These are phyloP conservation scores for Channa striata DNA, from an alignment of 2,797 vertebrate genomes.

Conservation along the genomic window DNA sequence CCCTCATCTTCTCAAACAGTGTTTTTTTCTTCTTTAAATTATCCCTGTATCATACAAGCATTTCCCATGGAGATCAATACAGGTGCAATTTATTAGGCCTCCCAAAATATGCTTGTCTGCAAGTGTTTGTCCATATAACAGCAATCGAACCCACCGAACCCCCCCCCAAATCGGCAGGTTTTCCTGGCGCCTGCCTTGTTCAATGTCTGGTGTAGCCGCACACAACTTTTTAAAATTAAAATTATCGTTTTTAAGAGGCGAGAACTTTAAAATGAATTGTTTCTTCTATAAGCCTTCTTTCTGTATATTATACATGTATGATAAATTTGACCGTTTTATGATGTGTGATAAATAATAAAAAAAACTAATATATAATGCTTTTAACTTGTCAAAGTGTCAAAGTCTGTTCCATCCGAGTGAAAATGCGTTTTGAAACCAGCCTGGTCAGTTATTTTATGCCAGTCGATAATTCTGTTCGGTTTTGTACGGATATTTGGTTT, in stretches of 20 bases:
- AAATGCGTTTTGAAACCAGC: no score
- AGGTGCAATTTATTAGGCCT: constrained; percentile 91
- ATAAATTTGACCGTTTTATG: no score
- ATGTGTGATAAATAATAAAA: no score
- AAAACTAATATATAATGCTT: no score
- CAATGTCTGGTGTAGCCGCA: constrained; percentile 78
- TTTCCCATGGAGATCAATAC: constrained; percentile 97
- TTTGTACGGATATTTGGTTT: no score
- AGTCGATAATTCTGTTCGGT: no score
- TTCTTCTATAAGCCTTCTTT: no score
- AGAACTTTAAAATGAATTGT: constrained; percentile 8
- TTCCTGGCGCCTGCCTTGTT: constrained; percentile 84
- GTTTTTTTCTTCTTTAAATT: constrained; percentile 78
- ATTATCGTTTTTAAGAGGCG: constrained; percentile 84
- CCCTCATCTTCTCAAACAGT: constrained; percentile 21
- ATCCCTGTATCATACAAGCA: constrained; percentile 93
- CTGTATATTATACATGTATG: no score
- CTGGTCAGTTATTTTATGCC: no score
- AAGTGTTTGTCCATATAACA: constrained; percentile 88
- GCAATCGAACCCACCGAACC: constrained; percentile 89
- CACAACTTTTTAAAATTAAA: constrained; percentile 88
- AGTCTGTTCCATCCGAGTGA: no score
- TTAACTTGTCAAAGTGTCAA: no score
- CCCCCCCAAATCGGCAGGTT: constrained; percentile 41
- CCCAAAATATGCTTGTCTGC: constrained; percentile 88